Evolutionary conservation across 2,797 vertebrate species (phyloP).

Genomic region (Leptodactylus fallax): DNA sequence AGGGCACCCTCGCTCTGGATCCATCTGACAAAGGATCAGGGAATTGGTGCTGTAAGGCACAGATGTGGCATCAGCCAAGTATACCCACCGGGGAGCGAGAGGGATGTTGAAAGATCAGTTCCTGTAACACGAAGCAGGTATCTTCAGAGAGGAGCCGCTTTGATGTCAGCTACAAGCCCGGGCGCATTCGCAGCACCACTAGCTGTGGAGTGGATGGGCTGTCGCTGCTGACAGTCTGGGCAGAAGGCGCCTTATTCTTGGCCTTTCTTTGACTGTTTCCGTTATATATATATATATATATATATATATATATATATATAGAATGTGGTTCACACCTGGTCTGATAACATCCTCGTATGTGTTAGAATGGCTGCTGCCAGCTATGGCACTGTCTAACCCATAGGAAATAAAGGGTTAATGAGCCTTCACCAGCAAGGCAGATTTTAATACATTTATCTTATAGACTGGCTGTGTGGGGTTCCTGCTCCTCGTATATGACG

Average conservation of each 20-base stretch:
- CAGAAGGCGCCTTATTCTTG: neutral
- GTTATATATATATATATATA: neutral
- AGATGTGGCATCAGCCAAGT: constrained; percentile 53
- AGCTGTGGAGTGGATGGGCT: neutral
- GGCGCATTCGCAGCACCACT: neutral
- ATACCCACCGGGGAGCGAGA: constrained; percentile 44
- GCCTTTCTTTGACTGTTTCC: neutral
- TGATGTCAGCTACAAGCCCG: constrained; percentile 40
- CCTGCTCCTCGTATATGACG: no score
- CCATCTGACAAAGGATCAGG: constrained; percentile 41
- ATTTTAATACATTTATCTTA: no score
- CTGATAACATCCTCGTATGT: neutral
- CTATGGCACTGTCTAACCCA: no score
- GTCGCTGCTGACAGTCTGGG: neutral
- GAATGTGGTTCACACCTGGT: neutral
- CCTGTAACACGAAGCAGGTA: constrained; percentile 48
- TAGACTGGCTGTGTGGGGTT: no score
- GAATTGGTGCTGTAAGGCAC: constrained; percentile 40
- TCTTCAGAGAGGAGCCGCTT: constrained; percentile 41
- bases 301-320: neutral
- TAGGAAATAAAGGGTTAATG: no score
- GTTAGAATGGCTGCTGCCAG: no score
- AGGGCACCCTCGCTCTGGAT: constrained; percentile 24
- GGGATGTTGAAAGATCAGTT: constrained; percentile 47
- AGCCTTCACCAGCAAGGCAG: no score